Evolutionary conservation across 2,888 invertebrate species (phyloP).

Genomic region (Pseudoips prasinana): DNA sequence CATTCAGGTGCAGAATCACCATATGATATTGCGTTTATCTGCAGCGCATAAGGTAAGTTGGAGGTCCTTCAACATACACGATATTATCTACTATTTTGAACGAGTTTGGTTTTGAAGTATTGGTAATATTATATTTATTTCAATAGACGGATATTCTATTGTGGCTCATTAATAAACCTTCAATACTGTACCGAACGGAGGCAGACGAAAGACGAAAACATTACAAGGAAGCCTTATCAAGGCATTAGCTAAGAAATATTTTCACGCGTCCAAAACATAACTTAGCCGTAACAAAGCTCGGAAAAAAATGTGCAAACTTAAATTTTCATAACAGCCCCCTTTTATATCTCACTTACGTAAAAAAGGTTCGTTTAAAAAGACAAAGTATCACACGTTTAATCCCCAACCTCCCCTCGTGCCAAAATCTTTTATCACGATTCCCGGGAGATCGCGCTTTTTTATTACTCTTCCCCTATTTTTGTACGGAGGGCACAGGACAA

Average conservation of each 20-base stretch:
- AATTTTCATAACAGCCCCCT: slow-evolving; percentile 32
- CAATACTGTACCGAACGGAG: too few relatives aligned
- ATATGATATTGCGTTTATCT: too few relatives aligned
- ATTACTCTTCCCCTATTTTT: slow-evolving; percentile 37
- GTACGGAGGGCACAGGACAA: slow-evolving; percentile 42
- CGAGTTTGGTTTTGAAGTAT: too few relatives aligned
- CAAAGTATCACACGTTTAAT: slow-evolving; percentile 70
- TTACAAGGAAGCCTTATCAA: too few relatives aligned
- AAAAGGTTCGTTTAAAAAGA: slow-evolving; percentile 65
- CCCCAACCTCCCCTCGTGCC: slow-evolving; percentile 55
- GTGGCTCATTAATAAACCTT: too few relatives aligned
- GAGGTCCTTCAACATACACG: too few relatives aligned
- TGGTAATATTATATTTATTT: too few relatives aligned
- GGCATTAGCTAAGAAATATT: background rate
- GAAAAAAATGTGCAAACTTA: slow-evolving; percentile 23
- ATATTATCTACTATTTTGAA: too few relatives aligned
- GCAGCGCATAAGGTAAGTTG: too few relatives aligned
- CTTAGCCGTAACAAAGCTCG: slow-evolving; percentile 4
- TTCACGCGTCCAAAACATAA: slow-evolving; percentile 11
- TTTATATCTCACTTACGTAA: slow-evolving; percentile 37
- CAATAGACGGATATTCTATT: too few relatives aligned
- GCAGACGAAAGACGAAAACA: too few relatives aligned
- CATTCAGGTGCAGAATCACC: too few relatives aligned
- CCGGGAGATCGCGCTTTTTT: slow-evolving; percentile 66
- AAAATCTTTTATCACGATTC: slow-evolving; percentile 70